Evolutionary conservation across 1,140 invertebrate species (phyloP), one percentile per base, ranked within the genome.

Genomic region (Adoxophyes honmai): DNA sequence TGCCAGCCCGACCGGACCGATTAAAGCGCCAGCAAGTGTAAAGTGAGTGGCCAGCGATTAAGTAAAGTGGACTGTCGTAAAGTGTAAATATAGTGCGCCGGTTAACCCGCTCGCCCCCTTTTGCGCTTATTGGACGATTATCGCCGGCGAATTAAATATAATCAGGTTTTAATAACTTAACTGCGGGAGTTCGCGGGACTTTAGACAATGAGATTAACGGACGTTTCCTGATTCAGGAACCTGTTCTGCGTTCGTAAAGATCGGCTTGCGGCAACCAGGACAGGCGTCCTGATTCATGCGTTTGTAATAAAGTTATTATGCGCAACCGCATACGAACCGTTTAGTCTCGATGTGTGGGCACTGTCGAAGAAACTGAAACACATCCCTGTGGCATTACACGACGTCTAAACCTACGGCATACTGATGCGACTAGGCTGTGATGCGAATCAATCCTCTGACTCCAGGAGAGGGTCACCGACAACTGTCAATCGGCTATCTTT

Each of bases 231-330:
- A 11, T 33, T 52, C 21, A 21, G 13, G 18, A 52, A 56, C 11
- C 54, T 48, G 38, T 57, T 51, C 48, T 56, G 21, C 37, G 39
- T 8, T 48, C 18, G 42, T 48, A 48, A 48, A 48, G 42, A 28
- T 48, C 57, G 38, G 48, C 13, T 11, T 39, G 9, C 48, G 54
- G 38, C 57, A 61, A 57, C 54, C 48, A 61, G 59, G 13, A 15
- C 4, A 37, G 18, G 36, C 13, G 38, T 35, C 42, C 42, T 60
- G 59, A 60, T 42, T 60, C 48, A 60, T 60, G 52, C 35, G 21
- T 35, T 60, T 35, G 48, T 61, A 56, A 61, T 61, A 61, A 61
- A 57, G 59, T 56, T 61, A 61, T 59, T 53, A 59, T 21, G 51
- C 51, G 21, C 21, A 8, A 9, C 28, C n/a, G 42, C 21, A 44